Conservation (phyloP, 2,113 vertebrate species). For the Phaethon lepturus region DNA sequence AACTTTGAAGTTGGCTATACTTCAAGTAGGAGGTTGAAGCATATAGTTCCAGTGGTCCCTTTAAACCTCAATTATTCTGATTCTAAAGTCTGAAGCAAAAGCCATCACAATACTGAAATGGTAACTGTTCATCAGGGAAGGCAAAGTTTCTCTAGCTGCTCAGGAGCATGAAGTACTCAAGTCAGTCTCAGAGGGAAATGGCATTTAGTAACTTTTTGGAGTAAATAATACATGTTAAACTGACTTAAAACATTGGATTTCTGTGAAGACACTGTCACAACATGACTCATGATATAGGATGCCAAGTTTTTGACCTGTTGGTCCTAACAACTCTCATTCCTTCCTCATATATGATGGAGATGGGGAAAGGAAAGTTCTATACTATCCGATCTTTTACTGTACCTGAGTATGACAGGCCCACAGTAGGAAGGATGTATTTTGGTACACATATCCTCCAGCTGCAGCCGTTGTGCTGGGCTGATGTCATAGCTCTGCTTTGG, state of each 20-base stretch:
- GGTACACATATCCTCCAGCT: slow-evolving; percentile 91
- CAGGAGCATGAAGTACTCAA: not conserved
- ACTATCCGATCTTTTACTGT: not conserved
- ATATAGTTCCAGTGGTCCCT: not conserved
- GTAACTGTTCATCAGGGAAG: not conserved
- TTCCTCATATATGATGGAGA: not conserved
- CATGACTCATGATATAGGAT: accelerated
- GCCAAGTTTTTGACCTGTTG: not conserved
- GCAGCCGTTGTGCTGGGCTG: slow-evolving; percentile 86
- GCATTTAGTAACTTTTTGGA: not conserved
- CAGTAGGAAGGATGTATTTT: slow-evolving; percentile 92
- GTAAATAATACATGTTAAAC: not conserved
- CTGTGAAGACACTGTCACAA: not conserved
- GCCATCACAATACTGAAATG: not conserved
- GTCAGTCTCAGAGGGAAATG: not conserved
- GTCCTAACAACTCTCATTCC: not conserved
- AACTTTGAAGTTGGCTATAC: not conserved
- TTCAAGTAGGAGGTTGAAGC: not conserved
- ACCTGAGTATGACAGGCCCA: slow-evolving; percentile 92
- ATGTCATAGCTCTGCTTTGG: slow-evolving; percentile 84
- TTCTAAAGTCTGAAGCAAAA: not conserved
- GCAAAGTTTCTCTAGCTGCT: not conserved
- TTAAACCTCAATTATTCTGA: not conserved
- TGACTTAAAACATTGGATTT: not conserved
- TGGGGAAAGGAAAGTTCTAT: not conserved